A percentile compares a stretch with the other conserved stretches of the same genome.
phyloP scores from a whole-genome alignment of 2,113 vertebrate species.

The Eonycteris spelaea region DNA sequence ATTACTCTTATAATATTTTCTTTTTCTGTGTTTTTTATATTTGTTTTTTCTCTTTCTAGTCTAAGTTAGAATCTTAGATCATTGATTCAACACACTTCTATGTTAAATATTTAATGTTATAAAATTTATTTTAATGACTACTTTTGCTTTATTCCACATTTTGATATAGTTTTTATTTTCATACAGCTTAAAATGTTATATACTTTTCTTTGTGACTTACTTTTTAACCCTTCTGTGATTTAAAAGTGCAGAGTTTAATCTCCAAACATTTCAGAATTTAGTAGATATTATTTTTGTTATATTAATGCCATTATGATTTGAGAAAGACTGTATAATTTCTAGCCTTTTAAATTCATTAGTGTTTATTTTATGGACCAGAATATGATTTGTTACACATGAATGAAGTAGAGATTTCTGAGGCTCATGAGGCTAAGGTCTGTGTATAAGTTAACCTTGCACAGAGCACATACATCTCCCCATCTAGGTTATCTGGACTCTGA shows the following conservation, averaged over 20 bases:
- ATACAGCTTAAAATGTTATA: not conserved
- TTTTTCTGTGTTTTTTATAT: not conserved
- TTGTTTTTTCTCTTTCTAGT: not conserved
- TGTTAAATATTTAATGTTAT: not conserved
- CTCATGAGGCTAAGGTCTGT: not conserved
- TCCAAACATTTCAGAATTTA: not conserved
- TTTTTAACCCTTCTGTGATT: not conserved
- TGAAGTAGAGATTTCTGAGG: not conserved
- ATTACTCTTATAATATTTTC: not conserved
- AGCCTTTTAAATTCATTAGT: not conserved
- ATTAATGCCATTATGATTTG: not conserved
- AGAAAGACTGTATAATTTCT: not conserved
- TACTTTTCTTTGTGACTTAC: not conserved
- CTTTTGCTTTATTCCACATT: not conserved
- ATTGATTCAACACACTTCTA: not conserved
- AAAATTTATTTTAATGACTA: not conserved
- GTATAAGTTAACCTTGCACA: not conserved
- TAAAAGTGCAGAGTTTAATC: not conserved
- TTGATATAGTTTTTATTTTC: not conserved
- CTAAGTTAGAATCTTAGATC: not conserved
- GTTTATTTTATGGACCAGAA: not conserved
- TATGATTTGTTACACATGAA: not conserved
- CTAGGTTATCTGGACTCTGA: not conserved
- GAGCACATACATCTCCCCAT: not conserved
- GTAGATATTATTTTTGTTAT: not conserved